Base-by-base conservation (phyloP, 2,797 vertebrate genomes). In the Chiloscyllium punctatum region DNA sequence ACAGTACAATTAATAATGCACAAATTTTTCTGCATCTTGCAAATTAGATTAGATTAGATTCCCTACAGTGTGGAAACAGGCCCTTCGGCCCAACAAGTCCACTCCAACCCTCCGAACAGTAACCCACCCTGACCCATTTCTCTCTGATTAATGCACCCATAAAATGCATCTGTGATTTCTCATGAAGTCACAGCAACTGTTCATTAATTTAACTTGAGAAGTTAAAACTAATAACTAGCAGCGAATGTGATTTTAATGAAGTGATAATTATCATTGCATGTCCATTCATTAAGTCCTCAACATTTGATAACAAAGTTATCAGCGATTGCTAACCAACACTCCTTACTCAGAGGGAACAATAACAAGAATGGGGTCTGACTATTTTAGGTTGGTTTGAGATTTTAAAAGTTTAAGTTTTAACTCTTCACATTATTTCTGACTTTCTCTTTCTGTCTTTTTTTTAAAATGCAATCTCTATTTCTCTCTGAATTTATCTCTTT, bases 161-260 rank as follows among this genome's bases (percentile, higher is more conserved):
- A 88, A 88, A 48, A 88, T 9, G 25, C 3, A 37, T 33, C 33
- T 15, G 11, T 79, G 74, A 79, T 7, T 88, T 53, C 23, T 91
- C 33, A 66, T 91, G 57, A 91, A 91, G 16, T 91, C 30, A n/a
- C 33, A n/a, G 88, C 6, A 57, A 57, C 57, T 57, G 25, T 33
- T 66, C 30, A 91, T 91, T 91, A 66, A 91, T 88, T 88, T 57
- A 90, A 8, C 51, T 90, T 30, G 62, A 88, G 91, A 66, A 48
- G 15, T 37, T 37, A 82, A 37, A 37, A 23, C 82, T 8, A 5
- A 48, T 84, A 66, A 8, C n/a, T 66, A 62, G 21, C 33, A 91
- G 53, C 1, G 33, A 62, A 1, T 30, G 33, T 1, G 0, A 11
- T 57, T 88, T 88, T 62, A 53, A 88, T 27, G 27, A 88, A 4